phyloP scores from a whole-genome alignment of 2,888 invertebrate species.

The Callimorpha dominula region DNA sequence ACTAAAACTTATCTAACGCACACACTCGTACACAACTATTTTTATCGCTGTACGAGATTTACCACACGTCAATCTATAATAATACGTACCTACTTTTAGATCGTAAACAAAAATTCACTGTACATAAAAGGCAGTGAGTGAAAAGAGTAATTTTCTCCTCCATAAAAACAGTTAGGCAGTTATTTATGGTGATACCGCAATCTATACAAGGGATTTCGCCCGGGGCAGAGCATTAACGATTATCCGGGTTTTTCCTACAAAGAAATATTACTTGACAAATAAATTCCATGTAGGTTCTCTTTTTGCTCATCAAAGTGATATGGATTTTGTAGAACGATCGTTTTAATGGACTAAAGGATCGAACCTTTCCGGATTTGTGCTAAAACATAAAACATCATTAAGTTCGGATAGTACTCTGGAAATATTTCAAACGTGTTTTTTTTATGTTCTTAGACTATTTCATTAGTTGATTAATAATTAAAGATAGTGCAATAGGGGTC shows the following conservation, averaged over 20 bases:
- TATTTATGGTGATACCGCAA: conserved; percentile 85
- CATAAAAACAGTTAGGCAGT: conserved; percentile 85
- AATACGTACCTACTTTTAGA: conserved; percentile 37
- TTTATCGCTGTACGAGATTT: conserved; percentile 47
- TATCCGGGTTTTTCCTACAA: conserved; percentile 77
- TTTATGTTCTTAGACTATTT: conserved; percentile 8
- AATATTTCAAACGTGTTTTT: conserved; percentile 4
- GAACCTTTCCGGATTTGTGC: conserved; percentile 18
- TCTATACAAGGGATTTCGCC: conserved; percentile 84
- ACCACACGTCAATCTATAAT: conserved; percentile 52
- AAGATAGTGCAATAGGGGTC: conserved; percentile 17
- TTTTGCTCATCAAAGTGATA: conserved; percentile 65
- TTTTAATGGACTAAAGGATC: conserved; percentile 32
- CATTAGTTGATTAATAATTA: conserved; percentile 32
- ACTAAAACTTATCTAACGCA: conserved; percentile 44
- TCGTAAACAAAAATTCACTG: conserved; percentile 74
- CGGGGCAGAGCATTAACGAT: conserved; percentile 82
- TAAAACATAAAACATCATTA: conserved; percentile 13
- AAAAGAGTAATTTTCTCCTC: conserved; percentile 81
- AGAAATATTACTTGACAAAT: conserved; percentile 84
- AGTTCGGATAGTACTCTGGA: neutral
- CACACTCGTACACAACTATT: conserved; percentile 49
- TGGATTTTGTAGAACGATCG: conserved; percentile 42
- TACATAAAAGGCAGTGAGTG: conserved; percentile 80
- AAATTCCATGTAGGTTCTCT: conserved; percentile 73